Evolutionary conservation across 64 coral and sea anemone species (phyloP).

Genomic region (Porites lutea): DNA sequence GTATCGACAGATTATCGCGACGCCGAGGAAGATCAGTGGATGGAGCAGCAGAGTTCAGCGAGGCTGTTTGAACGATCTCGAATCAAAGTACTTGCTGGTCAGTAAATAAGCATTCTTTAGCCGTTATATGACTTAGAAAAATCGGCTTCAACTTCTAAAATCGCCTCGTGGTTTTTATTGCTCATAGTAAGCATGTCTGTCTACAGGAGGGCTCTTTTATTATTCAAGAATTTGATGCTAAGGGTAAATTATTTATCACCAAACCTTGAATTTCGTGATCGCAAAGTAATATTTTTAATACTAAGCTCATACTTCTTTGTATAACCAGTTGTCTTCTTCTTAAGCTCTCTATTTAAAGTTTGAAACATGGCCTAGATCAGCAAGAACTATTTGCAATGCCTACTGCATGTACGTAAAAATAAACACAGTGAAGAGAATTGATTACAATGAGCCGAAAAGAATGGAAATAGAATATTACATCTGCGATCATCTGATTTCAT

Average conservation of each 20-base stretch:
- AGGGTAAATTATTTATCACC: conserved; percentile 28
- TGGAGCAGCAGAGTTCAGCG: conserved; percentile 94
- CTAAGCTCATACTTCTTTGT: neutral
- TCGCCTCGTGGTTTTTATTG: neutral
- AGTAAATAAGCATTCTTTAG: neutral
- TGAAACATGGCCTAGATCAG: neutral
- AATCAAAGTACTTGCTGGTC: conserved; percentile 99
- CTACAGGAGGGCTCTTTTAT: neutral
- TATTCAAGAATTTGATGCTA: neutral
- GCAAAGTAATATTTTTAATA: neutral
- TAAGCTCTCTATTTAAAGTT: neutral
- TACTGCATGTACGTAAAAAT: neutral
- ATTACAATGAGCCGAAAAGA: neutral
- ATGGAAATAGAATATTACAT: too few relatives aligned
- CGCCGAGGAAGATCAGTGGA: conserved; percentile 85
- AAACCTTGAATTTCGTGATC: neutral
- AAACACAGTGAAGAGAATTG: neutral
- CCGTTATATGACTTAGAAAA: neutral
- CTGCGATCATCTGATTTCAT: neutral
- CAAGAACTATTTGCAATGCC: neutral
- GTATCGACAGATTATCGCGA: conserved; percentile 70
- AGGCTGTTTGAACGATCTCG: conserved; percentile 97
- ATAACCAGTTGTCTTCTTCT: neutral
- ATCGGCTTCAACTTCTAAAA: neutral
- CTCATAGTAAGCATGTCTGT: neutral